phyloP scores from a whole-genome alignment of 1,140 invertebrate genomes.

The Andrena cerasifolii region DNA sequence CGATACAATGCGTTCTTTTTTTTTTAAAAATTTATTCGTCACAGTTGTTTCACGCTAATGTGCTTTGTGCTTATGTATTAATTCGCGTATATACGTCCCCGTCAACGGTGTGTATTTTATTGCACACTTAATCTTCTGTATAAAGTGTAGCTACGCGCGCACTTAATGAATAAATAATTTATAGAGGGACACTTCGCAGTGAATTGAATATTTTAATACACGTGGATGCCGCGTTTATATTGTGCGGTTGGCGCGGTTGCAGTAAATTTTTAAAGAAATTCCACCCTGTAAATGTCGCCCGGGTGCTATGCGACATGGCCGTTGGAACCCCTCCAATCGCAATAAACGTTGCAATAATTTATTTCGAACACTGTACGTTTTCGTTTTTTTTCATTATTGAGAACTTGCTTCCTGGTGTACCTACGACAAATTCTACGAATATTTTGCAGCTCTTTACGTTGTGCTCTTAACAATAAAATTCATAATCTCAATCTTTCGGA shows the following conservation, averaged over 20 bases:
- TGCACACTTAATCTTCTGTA: no score
- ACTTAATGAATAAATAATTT: neutral
- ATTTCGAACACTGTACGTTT: neutral
- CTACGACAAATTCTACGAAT: neutral
- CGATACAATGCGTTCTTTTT: no score
- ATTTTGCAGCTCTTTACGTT: neutral
- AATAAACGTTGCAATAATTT: constrained; percentile 20
- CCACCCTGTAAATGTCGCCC: neutral
- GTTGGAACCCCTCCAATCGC: constrained; percentile 1
- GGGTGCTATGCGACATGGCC: neutral
- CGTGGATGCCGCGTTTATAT: neutral
- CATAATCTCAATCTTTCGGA: no score
- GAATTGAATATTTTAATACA: neutral
- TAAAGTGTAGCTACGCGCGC: no score
- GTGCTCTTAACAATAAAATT: neutral
- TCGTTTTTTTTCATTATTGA: neutral
- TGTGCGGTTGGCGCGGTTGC: neutral
- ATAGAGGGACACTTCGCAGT: neutral
- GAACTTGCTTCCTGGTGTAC: neutral
- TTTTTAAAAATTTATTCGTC: no score
- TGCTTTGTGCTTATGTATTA: no score
- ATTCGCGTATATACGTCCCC: no score
- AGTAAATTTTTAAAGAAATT: neutral
- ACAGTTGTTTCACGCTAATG: no score
- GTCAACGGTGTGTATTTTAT: no score